Conservation (phyloP, 2,888 invertebrate species). For the Megastigmus dorsalis region DNA sequence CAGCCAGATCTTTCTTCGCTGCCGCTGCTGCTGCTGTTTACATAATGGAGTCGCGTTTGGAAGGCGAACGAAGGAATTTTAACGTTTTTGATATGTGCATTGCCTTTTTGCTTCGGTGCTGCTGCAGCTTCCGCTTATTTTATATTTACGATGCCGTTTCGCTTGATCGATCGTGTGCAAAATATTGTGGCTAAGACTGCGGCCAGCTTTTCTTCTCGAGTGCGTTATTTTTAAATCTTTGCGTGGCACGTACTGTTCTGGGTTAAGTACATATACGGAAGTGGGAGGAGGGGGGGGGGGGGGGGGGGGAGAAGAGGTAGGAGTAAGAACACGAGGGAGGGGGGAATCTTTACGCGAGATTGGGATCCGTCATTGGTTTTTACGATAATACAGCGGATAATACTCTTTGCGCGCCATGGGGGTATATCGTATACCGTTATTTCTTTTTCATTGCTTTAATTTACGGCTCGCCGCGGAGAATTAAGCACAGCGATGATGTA, state of each 20-base stretch:
- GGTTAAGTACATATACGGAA: neutral
- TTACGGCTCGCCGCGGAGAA: no score
- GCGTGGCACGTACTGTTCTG: no score
- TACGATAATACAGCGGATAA: no score
- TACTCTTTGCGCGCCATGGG: no score
- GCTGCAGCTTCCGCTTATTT: neutral
- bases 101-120: neutral
- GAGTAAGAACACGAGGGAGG: no score
- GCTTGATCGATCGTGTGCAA: slow-evolving; percentile 2
- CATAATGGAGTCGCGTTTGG: neutral
- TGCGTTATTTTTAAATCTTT: neutral
- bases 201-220: neutral
- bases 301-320: no score
- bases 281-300: neutral
- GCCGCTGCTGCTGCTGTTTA: neutral
- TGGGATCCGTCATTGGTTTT: no score
- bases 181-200: neutral
- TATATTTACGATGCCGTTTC: neutral
- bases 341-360: no score
- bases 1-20: neutral
- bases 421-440: no score
- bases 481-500: no score
- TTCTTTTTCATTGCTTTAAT: no score
- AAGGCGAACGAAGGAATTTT: neutral
- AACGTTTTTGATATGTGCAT: neutral